Base-by-base conservation (phyloP, 2,888 invertebrate species). In the Exocentrus adspersus region DNA sequence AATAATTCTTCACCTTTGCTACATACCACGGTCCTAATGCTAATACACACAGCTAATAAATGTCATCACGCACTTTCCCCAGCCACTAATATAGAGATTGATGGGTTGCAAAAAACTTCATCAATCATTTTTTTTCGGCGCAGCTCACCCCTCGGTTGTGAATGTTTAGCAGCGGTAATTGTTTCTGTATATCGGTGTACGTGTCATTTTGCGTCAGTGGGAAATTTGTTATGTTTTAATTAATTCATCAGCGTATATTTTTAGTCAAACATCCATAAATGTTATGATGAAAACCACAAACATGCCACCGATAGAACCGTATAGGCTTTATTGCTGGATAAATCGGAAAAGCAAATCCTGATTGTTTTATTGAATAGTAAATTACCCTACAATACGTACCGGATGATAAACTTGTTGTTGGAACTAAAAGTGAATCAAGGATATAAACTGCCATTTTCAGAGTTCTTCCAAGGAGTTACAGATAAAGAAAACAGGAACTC, bases 51-150 rank as follows among this genome's bases (percentile, higher is more conserved):
- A 37, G 37, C 37, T 37, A 37, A 51, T 51, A 51, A 51, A 51
- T 51, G 51, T 51, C 51, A 51, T 19, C 12, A 12, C 16, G 16
- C 32, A 32, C 19, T 51, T 51, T 30, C 12, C 30, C 6, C 16
- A 51, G 32, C 51, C 19, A 51, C 51, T 51, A 51, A 51, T 19
- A 20, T 51, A 51, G 37, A 51, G 51, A 51, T 51, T 51, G 51
- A 51, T 51, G 19, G 51, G 16, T 51, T 37, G 51, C 20, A 32
- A 51, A 12, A 51, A 51, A 51, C 20, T 51, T 51, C 51, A 51
- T 51, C 51, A 51, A 51, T 51, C 51, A 51, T 51, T 51, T 30
- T n/a, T n/a, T 50, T 51, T 37, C n/a, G 37, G n/a, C 12, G 7
- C 12, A 4, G 37, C 14, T 37, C 30, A 9, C 1, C 37, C 37